These are phyloP conservation scores for Lutraria lutraria DNA, from an alignment of 2,888 invertebrate genomes.

Conservation along the genomic window DNA sequence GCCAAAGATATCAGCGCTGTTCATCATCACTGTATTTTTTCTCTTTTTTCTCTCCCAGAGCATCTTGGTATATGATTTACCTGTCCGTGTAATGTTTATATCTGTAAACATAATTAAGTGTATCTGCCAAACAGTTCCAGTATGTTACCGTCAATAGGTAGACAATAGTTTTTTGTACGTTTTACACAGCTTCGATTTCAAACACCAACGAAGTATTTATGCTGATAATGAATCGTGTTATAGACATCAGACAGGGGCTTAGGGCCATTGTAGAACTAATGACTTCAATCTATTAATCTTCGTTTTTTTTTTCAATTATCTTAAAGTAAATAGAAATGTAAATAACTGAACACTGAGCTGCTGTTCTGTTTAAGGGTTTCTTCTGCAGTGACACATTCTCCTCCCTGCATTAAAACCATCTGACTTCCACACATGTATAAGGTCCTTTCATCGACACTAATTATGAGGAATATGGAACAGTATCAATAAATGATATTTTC, in stretches of 20 bases:
- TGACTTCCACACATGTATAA: too few relatives aligned
- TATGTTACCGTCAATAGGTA: background rate
- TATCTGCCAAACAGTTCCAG: background rate
- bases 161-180: background rate
- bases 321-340: too few relatives aligned
- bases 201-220: background rate
- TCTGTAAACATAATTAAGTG: background rate
- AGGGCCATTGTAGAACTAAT: background rate
- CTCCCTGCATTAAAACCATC: too few relatives aligned
- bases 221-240: background rate
- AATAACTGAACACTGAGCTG: too few relatives aligned
- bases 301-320: too few relatives aligned
- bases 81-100: background rate
- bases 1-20: background rate
- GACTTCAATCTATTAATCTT: background rate
- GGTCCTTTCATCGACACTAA: too few relatives aligned
- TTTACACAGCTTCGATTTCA: background rate
- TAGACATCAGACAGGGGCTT: background rate
- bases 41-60: background rate
- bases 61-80: background rate
- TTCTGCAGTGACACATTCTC: too few relatives aligned
- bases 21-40: slow-evolving; percentile 15
- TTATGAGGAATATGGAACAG: too few relatives aligned
- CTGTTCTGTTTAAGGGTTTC: too few relatives aligned
- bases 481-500: too few relatives aligned